Evolutionary conservation across 2,888 invertebrate genomes (phyloP), one percentile per base, ranked within the genome.

Genomic region (Eutolmus rufibarbis): DNA sequence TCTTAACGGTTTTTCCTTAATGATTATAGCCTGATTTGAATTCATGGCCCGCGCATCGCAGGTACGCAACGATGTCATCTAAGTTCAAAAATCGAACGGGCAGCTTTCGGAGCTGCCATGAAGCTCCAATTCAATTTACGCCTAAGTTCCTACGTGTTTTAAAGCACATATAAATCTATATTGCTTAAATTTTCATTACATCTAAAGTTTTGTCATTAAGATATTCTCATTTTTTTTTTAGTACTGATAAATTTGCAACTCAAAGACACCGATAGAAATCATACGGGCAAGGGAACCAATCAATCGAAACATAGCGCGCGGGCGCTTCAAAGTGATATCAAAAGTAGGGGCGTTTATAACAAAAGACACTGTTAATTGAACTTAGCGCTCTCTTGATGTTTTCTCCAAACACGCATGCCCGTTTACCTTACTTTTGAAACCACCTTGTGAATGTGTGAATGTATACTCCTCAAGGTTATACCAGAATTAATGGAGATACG

Each of bases 81-180:
- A 66, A 37, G 66, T 37, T 84, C 34, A 23, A 84, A 84, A 84
- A 56, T 82, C 34, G 51, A 84, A 40, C 84, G n/a, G 31, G 66
- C 57, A 84, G 84, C 74, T 74, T 74, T 57, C 40, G 19, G 23
- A 16, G 23, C 37, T 57, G 37, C 28, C 57, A 8, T 84, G 23
- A 31, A 66, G 74, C 84, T 84, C 84, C 74, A 84, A 37, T 74
- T 84, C 66, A 57, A 40, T 84, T 84, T 66, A 37, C 37, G 23
- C 74, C 66, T 40, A 66, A 66, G 16, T 84, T 19, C 66, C 40
- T 84, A 74, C 74, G n/a, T 76, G 34, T 12, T 28, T 84, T 84
- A 84, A 84, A 84, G 84, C 84, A 84, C 84, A 84, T 84, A 84
- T 74, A 84, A 84, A 84, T 84, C 81, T 81, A 84, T 84, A 84